These are phyloP conservation scores for Sycophila sp. DNA, from an alignment of 1,140 invertebrate species.

Conservation along the genomic window DNA sequence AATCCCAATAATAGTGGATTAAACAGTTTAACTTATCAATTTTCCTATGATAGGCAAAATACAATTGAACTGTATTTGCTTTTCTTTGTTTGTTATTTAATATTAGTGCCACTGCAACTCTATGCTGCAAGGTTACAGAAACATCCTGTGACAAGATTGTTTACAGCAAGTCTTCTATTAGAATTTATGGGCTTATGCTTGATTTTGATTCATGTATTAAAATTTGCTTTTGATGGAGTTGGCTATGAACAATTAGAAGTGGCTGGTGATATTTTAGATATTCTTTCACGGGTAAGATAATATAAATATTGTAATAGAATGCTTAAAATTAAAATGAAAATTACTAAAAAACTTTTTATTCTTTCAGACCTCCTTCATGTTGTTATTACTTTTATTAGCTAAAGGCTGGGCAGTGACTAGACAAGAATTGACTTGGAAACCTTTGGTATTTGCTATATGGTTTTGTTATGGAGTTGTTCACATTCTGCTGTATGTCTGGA, in stretches of 20 bases:
- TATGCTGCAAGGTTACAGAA: constrained; percentile 88
- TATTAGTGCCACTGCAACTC: constrained; percentile 88
- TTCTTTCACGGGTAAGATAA: constrained; percentile 83
- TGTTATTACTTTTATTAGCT: constrained; percentile 90
- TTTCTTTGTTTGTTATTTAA: constrained; percentile 88
- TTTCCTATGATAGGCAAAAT: constrained; percentile 95
- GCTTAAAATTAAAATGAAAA: neutral
- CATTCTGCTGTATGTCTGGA: constrained; percentile 94
- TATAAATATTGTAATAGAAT: too few relatives aligned
- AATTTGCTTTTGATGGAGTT: constrained; percentile 89
- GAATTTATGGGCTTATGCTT: constrained; percentile 87
- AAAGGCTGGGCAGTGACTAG: constrained; percentile 97
- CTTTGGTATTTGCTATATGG: constrained; percentile 90
- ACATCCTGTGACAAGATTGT: constrained; percentile 91
- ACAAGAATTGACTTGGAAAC: constrained; percentile 86
- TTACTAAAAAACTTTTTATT: constrained; percentile 30
- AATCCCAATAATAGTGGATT: constrained; percentile 86
- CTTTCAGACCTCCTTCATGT: constrained; percentile 90
- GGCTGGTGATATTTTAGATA: constrained; percentile 91
- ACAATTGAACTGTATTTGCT: constrained; percentile 91
- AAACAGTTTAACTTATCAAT: constrained; percentile 92
- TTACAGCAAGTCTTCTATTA: constrained; percentile 85
- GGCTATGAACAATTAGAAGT: constrained; percentile 84
- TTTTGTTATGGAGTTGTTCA: constrained; percentile 90
- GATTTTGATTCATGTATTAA: constrained; percentile 88